Evolutionary conservation across 2,797 vertebrate species (phyloP).

Genomic region (Lycodopsis pacificus): DNA sequence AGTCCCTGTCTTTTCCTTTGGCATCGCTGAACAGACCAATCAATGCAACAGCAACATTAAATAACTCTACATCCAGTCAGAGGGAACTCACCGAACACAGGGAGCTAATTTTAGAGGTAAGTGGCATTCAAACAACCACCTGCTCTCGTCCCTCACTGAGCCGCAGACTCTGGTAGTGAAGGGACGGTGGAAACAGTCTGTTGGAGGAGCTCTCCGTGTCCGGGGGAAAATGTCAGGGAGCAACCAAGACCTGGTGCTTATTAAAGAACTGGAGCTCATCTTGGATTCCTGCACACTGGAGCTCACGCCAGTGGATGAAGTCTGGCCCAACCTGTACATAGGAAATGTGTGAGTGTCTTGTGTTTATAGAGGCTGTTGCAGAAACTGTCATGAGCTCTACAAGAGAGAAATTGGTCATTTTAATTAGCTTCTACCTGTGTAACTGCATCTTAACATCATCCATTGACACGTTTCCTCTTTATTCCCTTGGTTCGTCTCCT

Average conservation of each 20-base stretch:
- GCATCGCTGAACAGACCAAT: slow-evolving; percentile 53
- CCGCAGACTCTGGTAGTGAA: slow-evolving; percentile 30
- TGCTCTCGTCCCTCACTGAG: slow-evolving; percentile 76
- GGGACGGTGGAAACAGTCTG: slow-evolving; percentile 34
- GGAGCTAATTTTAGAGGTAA: slow-evolving; percentile 75
- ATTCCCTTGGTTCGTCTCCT: background rate
- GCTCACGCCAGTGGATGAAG: slow-evolving; percentile 85
- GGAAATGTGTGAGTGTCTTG: slow-evolving; percentile 86
- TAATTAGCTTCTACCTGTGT: background rate
- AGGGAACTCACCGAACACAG: slow-evolving; percentile 51
- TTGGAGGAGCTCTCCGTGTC: slow-evolving; percentile 37
- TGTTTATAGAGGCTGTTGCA: slow-evolving; percentile 11
- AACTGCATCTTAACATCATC: background rate
- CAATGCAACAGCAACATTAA: slow-evolving; percentile 63
- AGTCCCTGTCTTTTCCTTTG: slow-evolving; percentile 7
- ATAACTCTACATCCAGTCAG: slow-evolving; percentile 52
- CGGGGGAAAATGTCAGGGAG: slow-evolving; percentile 78
- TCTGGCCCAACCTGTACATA: slow-evolving; percentile 86
- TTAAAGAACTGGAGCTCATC: slow-evolving; percentile 85
- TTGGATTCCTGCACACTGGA: slow-evolving; percentile 86
- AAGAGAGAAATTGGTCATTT: background rate
- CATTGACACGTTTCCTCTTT: background rate
- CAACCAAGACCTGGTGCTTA: slow-evolving; percentile 66
- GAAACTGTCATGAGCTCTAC: background rate
- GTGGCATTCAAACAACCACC: slow-evolving; percentile 74